These are phyloP conservation scores for Nesogale talazaci DNA, from an alignment of 2,113 vertebrate species.

Conservation along the genomic window DNA sequence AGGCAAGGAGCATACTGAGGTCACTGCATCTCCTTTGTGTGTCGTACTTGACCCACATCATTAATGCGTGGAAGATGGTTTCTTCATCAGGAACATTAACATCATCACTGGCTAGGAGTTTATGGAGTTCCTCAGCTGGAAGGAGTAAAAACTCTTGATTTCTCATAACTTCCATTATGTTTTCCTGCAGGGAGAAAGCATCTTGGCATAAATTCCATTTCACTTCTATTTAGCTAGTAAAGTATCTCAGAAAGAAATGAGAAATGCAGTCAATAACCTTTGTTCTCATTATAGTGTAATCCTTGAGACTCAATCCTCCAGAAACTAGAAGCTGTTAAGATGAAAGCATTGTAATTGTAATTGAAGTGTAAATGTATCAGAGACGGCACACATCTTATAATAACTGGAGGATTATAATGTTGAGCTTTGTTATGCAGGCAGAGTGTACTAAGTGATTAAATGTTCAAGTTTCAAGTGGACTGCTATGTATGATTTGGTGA, in stretches of 20 bases:
- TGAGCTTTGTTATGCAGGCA: slow-evolving; percentile 60
- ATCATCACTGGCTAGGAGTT: slow-evolving; percentile 90
- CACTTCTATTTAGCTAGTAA: slow-evolving; percentile 56
- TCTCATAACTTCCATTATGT: slow-evolving; percentile 91
- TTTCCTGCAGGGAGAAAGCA: slow-evolving; percentile 84
- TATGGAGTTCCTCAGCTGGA: slow-evolving; percentile 88
- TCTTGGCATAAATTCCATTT: slow-evolving; percentile 74
- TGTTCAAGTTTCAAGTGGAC: slow-evolving; percentile 67
- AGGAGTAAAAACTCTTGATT: slow-evolving; percentile 91
- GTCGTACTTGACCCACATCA: slow-evolving; percentile 91
- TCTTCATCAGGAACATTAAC: slow-evolving; percentile 91
- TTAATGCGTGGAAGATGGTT: slow-evolving; percentile 90
- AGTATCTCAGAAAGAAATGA: slow-evolving; percentile 61
- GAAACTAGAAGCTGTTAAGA: slow-evolving; percentile 66
- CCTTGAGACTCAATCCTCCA: slow-evolving; percentile 63
- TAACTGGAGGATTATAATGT: slow-evolving; percentile 63
- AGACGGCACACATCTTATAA: slow-evolving; percentile 65
- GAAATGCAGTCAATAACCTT: slow-evolving; percentile 67
- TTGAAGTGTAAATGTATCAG: slow-evolving; percentile 65
- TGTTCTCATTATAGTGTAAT: slow-evolving; percentile 57
- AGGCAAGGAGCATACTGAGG: slow-evolving; percentile 88
- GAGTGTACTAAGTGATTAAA: slow-evolving; percentile 70
- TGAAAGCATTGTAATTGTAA: slow-evolving; percentile 73
- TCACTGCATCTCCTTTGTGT: slow-evolving; percentile 86
- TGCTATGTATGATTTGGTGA: not conserved